Percentiles rank a stretch among this genome's conserved stretches.
These are phyloP conservation scores for Eucidaris tribuloides DNA, from an alignment of 35 echinoderm and acorn worm genomes.

Conservation along the genomic window DNA sequence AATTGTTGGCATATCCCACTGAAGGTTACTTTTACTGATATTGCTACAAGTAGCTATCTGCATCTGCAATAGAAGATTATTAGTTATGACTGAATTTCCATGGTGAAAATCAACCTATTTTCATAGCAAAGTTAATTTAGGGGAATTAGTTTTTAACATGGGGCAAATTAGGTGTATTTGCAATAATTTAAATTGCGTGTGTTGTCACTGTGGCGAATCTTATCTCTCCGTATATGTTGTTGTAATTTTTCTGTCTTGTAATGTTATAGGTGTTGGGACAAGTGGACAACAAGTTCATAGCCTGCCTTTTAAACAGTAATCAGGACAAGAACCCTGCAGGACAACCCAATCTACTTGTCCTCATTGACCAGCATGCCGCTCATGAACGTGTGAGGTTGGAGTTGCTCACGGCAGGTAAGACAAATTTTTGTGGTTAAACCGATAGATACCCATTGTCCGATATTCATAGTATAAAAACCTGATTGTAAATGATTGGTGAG, in stretches of 20 bases:
- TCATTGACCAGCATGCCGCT: slow-evolving; percentile 98
- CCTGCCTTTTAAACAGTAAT: slow-evolving; percentile 50
- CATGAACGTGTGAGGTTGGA: slow-evolving; percentile 94
- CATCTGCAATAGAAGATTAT: too few species aligned
- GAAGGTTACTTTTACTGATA: too few species aligned
- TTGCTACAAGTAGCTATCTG: too few species aligned
- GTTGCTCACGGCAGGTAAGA: slow-evolving; percentile 72
- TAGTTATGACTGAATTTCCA: too few species aligned
- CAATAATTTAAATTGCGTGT: too few species aligned
- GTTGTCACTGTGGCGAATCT: too few species aligned
- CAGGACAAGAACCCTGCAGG: neutral
- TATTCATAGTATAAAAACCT: neutral
- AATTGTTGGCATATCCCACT: too few species aligned
- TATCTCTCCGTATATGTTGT: neutral
- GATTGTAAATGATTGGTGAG: neutral
- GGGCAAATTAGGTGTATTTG: too few species aligned
- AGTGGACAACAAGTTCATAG: slow-evolving; percentile 93
- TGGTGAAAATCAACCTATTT: too few species aligned
- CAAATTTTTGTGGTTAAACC: too few species aligned
- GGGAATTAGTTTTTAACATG: too few species aligned
- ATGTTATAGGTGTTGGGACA: slow-evolving; percentile 79
- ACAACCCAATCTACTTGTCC: slow-evolving; percentile 63
- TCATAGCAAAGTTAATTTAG: too few species aligned
- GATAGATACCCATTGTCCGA: neutral
- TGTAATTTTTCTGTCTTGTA: neutral